Conservation (phyloP, 2,888 invertebrate genomes). For the Ophioninae sp. region DNA sequence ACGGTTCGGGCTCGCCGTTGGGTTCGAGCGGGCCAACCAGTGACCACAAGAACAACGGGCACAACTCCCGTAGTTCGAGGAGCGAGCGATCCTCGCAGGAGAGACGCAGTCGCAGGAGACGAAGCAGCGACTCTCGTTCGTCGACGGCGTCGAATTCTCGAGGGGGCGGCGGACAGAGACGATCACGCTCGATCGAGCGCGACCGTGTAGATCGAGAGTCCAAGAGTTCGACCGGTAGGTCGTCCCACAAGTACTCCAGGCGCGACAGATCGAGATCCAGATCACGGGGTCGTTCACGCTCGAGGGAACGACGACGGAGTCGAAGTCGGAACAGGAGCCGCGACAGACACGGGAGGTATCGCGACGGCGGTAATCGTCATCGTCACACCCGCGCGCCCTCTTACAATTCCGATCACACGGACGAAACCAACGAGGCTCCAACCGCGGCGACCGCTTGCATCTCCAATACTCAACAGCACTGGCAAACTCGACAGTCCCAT, state of each 20-base stretch:
- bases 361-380: constrained; percentile 68
- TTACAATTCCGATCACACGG: constrained; percentile 75
- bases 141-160: constrained; percentile 66
- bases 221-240: constrained; percentile 53
- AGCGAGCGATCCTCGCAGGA: constrained; percentile 74
- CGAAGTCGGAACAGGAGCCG: constrained; percentile 65
- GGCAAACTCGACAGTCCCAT: background rate
- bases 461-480: constrained; percentile 48
- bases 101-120: constrained; percentile 71
- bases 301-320: constrained; percentile 74
- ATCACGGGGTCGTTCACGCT: constrained; percentile 72
- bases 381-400: constrained; percentile 73
- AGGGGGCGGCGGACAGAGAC: constrained; percentile 27
- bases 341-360: constrained; percentile 69
- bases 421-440: constrained; percentile 65
- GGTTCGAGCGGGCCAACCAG: background rate
- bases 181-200: constrained; percentile 58
- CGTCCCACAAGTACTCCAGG: constrained; percentile 56
- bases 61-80: constrained; percentile 71
- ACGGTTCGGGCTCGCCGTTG: constrained; percentile 70
- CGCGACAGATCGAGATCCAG: constrained; percentile 61
- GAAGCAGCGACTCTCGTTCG: constrained; percentile 73
- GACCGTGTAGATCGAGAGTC: constrained; percentile 62
- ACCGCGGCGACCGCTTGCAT: background rate
- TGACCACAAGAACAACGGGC: constrained; percentile 59